Base-by-base conservation (phyloP, 2,113 vertebrate genomes). In the Calonectris borealis region DNA sequence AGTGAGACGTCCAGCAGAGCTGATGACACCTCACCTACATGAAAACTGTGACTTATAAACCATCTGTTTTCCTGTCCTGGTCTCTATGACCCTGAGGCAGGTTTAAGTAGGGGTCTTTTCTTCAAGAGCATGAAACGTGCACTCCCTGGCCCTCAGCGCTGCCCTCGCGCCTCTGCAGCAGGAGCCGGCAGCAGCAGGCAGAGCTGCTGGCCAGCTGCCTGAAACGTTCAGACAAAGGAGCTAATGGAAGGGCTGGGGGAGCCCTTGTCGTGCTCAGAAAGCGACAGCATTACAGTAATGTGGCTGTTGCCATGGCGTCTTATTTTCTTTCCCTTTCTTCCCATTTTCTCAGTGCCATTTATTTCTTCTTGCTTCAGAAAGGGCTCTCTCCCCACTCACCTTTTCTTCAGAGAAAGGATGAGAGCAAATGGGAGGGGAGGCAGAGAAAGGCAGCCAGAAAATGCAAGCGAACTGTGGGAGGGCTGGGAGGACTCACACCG, bases 41-140 rank as follows among this genome's bases (percentile, higher is more conserved):
- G 14, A 87, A 65, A 88, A 49, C n/a, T 32, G 19, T 70, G 42
- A 51, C 61, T 77, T 65, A 9, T 19, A 71, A 94, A 48, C 8
- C 11, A 5, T 32, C 19, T 61, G 1, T 57, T 93, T 86, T 69
- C 46, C n/a, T 86, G 22, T 69, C 27, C 77, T 73, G 27, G 8
- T 64, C 16, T 49, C 61, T 46, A 25, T 79, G 48, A 82, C 48
- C 29, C 61, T 64, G 32, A 31, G 32, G 13, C 17, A 89, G 36
- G 15, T 65, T 76, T 73, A 84, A 51, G 64, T 31, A 65, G 27
- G 51, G 16, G 3, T 91, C 13, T 88, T 78, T 26, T 54, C 52
- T 80, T 69, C 0, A 2, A 77, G 36, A 12, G 19, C 1, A 0
- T n/a, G 62, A 76, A 72, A 55, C 0, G 0, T 22, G 10, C 36